Conservation (phyloP, 2,797 vertebrate genomes). For the Manis javanica region DNA sequence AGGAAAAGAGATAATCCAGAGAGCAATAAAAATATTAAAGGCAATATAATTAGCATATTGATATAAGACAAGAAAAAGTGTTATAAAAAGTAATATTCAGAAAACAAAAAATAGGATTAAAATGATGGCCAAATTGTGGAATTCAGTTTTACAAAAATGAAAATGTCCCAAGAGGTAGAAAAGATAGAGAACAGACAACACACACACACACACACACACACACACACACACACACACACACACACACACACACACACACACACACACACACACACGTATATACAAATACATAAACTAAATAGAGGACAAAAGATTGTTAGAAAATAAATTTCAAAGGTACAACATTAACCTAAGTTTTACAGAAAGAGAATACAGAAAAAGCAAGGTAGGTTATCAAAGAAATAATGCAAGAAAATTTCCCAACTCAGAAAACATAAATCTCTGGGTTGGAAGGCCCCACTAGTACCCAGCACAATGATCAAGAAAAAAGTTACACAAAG, state of each 20-base stretch:
- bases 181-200: not conserved
- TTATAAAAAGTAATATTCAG: constrained; percentile 12
- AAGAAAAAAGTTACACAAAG: not conserved
- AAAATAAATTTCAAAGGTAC: constrained; percentile 30
- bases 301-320: not conserved
- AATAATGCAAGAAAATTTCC: constrained; percentile 23
- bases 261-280: not conserved
- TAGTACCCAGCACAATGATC: not conserved
- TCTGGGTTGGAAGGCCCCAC: not conserved
- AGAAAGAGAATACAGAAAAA: not conserved
- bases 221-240: not conserved
- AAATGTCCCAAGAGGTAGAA: not conserved
- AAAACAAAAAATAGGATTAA: constrained; percentile 1
- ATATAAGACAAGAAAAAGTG: not conserved
- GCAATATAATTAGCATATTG: constrained; percentile 26
- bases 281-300: not conserved
- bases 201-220: not conserved
- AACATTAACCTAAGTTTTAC: not conserved
- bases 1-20: not conserved
- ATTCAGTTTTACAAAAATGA: not conserved
- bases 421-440: not conserved
- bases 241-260: not conserved
- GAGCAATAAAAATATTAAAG: not conserved
- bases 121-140: not conserved
- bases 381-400: not conserved